Conservation (phyloP, 2,797 vertebrate genomes). For the Pteropus rufus region DNA sequence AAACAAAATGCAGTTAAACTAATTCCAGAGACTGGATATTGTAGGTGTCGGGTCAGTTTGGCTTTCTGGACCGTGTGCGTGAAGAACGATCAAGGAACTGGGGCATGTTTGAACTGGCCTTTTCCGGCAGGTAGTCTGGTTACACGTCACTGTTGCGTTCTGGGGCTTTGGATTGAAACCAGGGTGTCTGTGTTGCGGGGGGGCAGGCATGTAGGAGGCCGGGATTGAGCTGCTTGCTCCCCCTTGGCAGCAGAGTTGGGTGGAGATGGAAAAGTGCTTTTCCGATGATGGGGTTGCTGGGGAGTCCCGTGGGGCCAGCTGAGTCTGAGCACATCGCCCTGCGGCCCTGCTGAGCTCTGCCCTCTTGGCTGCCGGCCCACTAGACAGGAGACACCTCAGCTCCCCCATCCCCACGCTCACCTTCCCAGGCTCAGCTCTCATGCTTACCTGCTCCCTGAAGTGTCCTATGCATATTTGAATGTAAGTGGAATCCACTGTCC, state of each 20-base stretch:
- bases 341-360: not conserved
- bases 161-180: not conserved
- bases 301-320: not conserved
- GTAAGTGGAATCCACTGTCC: not conserved
- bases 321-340: not conserved
- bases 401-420: fast-evolving
- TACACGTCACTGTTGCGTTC: not conserved
- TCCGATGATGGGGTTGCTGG: not conserved
- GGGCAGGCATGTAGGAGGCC: too few species aligned
- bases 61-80: not conserved
- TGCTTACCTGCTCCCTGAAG: not conserved
- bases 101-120: not conserved
- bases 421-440: fast-evolving
- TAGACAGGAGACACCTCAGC: not conserved
- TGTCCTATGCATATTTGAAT: not conserved
- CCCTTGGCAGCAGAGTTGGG: not conserved
- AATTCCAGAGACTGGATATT: not conserved
- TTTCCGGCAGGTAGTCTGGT: not conserved
- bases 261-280: not conserved
- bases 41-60: not conserved
- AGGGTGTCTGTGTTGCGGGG: not conserved
- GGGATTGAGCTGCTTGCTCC: not conserved
- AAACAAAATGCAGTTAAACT: not conserved
- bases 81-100: not conserved
- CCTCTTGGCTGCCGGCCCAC: fast-evolving